phyloP scores from a whole-genome alignment of 2,888 invertebrate genomes.

The Holacanthella duospinosa region DNA sequence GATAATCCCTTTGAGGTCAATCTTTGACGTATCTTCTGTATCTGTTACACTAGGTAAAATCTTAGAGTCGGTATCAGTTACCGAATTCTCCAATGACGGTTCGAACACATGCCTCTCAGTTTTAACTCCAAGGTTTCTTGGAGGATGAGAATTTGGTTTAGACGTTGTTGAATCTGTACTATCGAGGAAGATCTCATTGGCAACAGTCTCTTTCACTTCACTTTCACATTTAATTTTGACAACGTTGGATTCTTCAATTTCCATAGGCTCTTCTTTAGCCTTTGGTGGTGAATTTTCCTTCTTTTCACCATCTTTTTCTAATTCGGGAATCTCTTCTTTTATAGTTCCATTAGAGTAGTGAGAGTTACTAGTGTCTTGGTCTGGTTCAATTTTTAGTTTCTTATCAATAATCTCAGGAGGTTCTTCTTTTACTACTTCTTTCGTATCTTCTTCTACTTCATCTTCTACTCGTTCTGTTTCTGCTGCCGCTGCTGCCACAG shows the following conservation, averaged over 20 bases:
- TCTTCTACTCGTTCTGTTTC: slow-evolving; percentile 23
- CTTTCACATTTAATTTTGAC: background rate
- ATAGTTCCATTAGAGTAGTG: background rate
- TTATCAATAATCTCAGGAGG: slow-evolving; percentile 47
- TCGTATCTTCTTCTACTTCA: slow-evolving; percentile 30
- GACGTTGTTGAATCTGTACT: background rate
- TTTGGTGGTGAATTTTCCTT: slow-evolving; percentile 55
- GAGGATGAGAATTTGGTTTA: background rate
- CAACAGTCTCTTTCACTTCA: background rate
- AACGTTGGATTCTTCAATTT: slow-evolving; percentile 40
- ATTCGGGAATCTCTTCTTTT: slow-evolving; percentile 36
- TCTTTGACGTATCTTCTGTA: slow-evolving; percentile 1
- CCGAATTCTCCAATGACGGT: background rate
- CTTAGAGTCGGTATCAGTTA: background rate
- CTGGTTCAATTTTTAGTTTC: slow-evolving; percentile 15
- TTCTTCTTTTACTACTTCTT: slow-evolving; percentile 43
- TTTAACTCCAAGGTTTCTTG: no score
- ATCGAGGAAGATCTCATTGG: background rate
- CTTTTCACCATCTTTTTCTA: slow-evolving; percentile 48
- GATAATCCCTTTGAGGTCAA: background rate
- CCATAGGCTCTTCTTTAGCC: slow-evolving; percentile 76
- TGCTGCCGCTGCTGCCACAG: slow-evolving; percentile 24
- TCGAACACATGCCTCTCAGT: background rate
- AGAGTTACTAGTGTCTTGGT: background rate
- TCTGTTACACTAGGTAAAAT: background rate